Conservation (phyloP, 2,113 vertebrate species). For the Meles meles region DNA sequence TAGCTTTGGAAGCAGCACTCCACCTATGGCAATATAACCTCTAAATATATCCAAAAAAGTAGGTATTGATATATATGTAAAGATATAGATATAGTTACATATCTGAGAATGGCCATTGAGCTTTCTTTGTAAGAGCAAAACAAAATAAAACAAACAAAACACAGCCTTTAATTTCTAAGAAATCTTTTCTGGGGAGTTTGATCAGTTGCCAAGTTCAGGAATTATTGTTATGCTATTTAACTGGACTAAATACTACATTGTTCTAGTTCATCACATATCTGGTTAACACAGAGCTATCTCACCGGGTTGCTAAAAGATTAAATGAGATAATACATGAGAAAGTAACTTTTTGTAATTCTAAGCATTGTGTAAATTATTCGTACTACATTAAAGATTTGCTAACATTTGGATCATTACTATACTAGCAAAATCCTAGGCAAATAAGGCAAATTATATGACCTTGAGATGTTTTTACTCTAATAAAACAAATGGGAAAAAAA, state of each 20-base stretch:
- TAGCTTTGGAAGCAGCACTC: background rate
- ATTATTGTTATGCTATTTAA: background rate
- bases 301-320: conserved; percentile 2
- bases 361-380: background rate
- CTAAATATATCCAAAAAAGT: background rate
- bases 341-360: background rate
- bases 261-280: conserved; percentile 1
- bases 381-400: background rate
- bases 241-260: conserved; percentile 7
- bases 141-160: background rate
- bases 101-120: background rate
- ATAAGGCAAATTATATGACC: background rate
- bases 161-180: conserved; percentile 22
- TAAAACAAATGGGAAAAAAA: background rate
- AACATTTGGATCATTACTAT: background rate
- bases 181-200: background rate
- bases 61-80: background rate
- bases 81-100: background rate
- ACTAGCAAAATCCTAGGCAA: background rate
- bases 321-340: conserved; percentile 14
- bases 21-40: background rate
- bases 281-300: background rate
- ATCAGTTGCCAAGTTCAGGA: background rate
- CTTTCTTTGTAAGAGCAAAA: background rate
- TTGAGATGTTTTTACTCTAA: background rate